phyloP scores from a whole-genome alignment of 2,113 vertebrate genomes.

The Scatophagus argus region DNA sequence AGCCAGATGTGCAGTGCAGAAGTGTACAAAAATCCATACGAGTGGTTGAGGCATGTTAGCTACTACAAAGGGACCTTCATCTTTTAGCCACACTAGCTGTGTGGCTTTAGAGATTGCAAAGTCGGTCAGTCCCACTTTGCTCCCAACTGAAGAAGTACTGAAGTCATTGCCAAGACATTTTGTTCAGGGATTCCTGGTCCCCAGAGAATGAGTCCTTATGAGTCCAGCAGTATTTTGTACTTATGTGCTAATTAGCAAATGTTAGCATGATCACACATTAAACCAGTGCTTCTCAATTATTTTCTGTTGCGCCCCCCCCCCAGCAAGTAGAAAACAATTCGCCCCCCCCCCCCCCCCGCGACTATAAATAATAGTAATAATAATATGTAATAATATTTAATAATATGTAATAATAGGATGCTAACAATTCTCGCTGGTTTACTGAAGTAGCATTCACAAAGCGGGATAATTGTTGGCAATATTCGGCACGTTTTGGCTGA shows the following conservation, averaged over 20 bases:
- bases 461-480: no score
- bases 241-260: background rate
- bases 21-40: constrained; percentile 20
- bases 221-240: background rate
- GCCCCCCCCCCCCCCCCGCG: no score
- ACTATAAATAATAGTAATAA: no score
- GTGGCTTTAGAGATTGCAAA: background rate
- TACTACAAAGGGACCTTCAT: constrained; percentile 13
- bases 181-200: background rate
- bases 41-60: constrained; percentile 21
- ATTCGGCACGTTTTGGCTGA: no score
- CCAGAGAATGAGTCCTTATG: background rate
- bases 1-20: constrained; percentile 37
- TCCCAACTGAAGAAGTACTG: background rate
- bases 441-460: no score
- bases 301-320: no score
- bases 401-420: no score
- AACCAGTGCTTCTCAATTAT: no score
- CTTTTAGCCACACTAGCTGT: background rate
- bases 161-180: background rate
- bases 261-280: background rate
- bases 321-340: no score
- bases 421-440: no score
- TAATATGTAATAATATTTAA: no score
- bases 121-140: background rate